Evolutionary conservation across 1,140 invertebrate genomes (phyloP).

Genomic region (Patella vulgata): DNA sequence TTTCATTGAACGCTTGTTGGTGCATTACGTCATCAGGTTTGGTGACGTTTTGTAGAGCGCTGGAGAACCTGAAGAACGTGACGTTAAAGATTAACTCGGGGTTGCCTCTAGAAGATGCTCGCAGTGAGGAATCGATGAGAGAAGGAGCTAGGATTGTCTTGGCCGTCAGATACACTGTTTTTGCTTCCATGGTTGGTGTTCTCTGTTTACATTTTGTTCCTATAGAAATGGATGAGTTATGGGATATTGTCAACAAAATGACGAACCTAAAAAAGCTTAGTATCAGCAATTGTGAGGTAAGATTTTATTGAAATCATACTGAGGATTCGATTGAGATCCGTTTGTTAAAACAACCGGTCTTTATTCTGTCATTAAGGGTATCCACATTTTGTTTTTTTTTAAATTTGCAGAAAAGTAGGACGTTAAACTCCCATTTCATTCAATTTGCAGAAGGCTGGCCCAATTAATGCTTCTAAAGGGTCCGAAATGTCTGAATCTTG

Average conservation of each 20-base stretch:
- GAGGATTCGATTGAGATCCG: neutral
- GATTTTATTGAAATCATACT: too few relatives aligned
- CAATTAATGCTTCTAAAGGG: too few relatives aligned
- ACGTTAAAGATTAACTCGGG: slow-evolving; percentile 59
- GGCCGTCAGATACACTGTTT: slow-evolving; percentile 24
- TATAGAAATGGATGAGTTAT: slow-evolving; percentile 57
- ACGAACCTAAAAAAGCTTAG: slow-evolving; percentile 50
- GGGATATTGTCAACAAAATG: slow-evolving; percentile 48
- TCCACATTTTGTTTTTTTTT: too few relatives aligned
- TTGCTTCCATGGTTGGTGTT: slow-evolving; percentile 35
- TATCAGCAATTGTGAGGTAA: slow-evolving; percentile 61
- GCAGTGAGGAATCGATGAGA: slow-evolving; percentile 51
- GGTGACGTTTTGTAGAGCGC: slow-evolving; percentile 26
- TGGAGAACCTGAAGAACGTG: slow-evolving; percentile 43
- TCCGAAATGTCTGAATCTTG: too few relatives aligned
- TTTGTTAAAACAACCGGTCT: too few relatives aligned
- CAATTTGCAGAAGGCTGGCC: too few relatives aligned
- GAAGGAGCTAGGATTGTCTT: slow-evolving; percentile 44
- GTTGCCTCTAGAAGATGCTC: slow-evolving; percentile 42
- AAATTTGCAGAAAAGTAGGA: too few relatives aligned
- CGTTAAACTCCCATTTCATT: too few relatives aligned
- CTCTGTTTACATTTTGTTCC: slow-evolving; percentile 58
- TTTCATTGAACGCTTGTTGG: slow-evolving; percentile 60
- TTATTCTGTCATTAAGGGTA: too few relatives aligned
- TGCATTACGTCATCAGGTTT: slow-evolving; percentile 44